Conservation (phyloP, 2,888 invertebrate genomes). For the Agriotes lineatus region DNA sequence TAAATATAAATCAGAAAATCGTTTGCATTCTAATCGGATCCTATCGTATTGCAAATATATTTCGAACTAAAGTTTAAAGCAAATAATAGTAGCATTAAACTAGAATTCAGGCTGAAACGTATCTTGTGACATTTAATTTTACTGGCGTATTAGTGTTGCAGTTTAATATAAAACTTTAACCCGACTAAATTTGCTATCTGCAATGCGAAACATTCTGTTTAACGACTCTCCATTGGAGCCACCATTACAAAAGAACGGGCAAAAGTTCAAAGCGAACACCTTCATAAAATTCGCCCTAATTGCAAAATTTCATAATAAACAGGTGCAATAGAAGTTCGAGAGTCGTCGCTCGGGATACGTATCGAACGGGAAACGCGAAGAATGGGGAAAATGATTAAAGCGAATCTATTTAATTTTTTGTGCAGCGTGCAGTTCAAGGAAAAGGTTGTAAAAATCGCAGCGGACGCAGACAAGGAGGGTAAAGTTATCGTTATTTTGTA, state of each 20-base stretch:
- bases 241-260: neutral
- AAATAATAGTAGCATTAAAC: slow-evolving; percentile 38
- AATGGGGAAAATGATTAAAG: neutral
- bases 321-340: too few relatives aligned
- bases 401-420: slow-evolving; percentile 20
- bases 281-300: neutral
- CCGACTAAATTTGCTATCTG: slow-evolving; percentile 44
- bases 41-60: slow-evolving; percentile 34
- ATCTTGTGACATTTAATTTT: slow-evolving; percentile 41
- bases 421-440: neutral
- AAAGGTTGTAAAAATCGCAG: slow-evolving; percentile 34
- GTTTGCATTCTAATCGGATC: slow-evolving; percentile 36
- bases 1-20: slow-evolving; percentile 40
- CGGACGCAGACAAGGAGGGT: slow-evolving; percentile 20
- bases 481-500: slow-evolving; percentile 56
- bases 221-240: slow-evolving; percentile 17
- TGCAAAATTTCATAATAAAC: neutral
- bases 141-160: slow-evolving; percentile 37
- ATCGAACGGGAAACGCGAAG: neutral
- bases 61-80: slow-evolving; percentile 35
- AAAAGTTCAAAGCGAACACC: neutral
- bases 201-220: slow-evolving; percentile 46
- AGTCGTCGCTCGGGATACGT: too few relatives aligned
- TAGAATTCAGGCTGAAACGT: slow-evolving; percentile 28
- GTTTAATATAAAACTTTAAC: slow-evolving; percentile 37